Conservation (phyloP, 2,797 vertebrate genomes). For the Crypturellus tataupa region DNA sequence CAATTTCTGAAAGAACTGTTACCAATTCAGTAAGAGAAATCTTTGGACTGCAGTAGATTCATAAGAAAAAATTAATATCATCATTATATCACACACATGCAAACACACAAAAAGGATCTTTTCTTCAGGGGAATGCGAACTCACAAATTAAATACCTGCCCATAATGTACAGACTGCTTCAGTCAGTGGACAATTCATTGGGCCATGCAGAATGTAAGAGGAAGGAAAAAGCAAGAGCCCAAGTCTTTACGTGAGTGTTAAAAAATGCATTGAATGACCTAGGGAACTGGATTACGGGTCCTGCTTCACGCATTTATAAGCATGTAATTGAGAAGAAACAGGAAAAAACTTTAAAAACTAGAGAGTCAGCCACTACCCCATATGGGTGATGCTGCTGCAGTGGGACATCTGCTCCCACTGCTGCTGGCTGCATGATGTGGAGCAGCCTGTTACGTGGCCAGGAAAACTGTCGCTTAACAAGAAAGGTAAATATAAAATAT, state of each 20-base stretch:
- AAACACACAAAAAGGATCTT: not conserved
- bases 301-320: not conserved
- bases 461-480: not conserved
- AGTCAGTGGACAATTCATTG: not conserved
- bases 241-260: not conserved
- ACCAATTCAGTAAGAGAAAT: not conserved
- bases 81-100: not conserved
- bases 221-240: not conserved
- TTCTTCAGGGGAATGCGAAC: not conserved
- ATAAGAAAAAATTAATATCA: not conserved
- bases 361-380: not conserved
- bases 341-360: not conserved
- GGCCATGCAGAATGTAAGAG: not conserved
- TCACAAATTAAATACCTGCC: not conserved
- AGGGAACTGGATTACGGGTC: not conserved
- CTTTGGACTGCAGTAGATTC: not conserved
- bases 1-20: not conserved
- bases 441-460: not conserved
- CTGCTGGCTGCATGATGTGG: not conserved
- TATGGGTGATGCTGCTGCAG: fast-evolving
- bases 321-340: not conserved
- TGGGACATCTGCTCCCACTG: not conserved
- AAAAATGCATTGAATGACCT: too few relatives aligned
- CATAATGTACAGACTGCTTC: not conserved
- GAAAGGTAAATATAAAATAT: not conserved